Percentiles rank a stretch among this genome's conserved stretches.
These are phyloP conservation scores for Crotalus horridus DNA, from an alignment of 2,113 vertebrate genomes.

Conservation along the genomic window DNA sequence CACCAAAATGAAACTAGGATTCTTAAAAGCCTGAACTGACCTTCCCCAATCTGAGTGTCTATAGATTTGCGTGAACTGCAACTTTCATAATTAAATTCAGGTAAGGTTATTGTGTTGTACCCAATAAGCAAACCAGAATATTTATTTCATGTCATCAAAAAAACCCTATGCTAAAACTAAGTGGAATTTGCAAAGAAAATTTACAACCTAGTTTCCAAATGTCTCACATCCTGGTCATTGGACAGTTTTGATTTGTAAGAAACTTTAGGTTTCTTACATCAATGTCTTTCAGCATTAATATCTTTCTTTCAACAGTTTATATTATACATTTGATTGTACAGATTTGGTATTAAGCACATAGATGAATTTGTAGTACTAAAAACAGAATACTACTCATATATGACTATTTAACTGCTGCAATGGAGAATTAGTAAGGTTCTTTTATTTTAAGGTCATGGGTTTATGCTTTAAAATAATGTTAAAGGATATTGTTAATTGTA, in stretches of 20 bases:
- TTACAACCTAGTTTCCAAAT: neutral
- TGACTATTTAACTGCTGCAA: neutral
- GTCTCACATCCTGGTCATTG: neutral
- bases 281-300: neutral
- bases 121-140: neutral
- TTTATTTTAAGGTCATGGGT: neutral
- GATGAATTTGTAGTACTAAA: neutral
- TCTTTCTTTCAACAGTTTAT: neutral
- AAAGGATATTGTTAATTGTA: neutral
- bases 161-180: neutral
- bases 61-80: neutral
- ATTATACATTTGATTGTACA: neutral
- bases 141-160: neutral
- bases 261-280: neutral
- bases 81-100: neutral
- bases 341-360: neutral
- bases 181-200: neutral
- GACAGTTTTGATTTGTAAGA: neutral
- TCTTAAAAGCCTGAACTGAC: neutral
- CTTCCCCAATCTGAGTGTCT: neutral
- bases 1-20: neutral
- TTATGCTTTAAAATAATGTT: neutral
- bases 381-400: neutral
- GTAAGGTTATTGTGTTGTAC: neutral
- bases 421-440: neutral